Percentiles rank a stretch among this genome's conserved stretches.
Conservation (phyloP, 2,797 vertebrate species). For the Alexandromys oeconomus region DNA sequence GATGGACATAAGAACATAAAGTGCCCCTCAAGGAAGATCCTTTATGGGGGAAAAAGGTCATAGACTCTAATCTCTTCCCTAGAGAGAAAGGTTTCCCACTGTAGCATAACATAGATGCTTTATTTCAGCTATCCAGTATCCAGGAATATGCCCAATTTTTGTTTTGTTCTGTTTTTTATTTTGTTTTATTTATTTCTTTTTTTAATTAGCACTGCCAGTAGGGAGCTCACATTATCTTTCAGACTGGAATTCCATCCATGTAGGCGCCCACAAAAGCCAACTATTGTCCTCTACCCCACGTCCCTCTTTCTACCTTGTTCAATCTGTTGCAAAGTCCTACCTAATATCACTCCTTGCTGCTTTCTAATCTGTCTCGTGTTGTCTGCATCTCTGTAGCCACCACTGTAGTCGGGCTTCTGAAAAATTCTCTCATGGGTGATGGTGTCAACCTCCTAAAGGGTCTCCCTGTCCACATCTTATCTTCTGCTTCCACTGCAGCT, state of each 20-base stretch:
- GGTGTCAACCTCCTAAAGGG: background rate
- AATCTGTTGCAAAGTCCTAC: conserved; percentile 15
- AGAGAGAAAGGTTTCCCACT: background rate
- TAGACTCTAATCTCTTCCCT: background rate
- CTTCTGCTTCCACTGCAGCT: background rate
- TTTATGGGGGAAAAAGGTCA: background rate
- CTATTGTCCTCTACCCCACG: background rate
- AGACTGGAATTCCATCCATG: background rate
- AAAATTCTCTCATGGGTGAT: conserved; percentile 33
- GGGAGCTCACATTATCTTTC: background rate
- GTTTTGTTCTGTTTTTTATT: background rate
- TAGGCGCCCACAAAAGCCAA: background rate
- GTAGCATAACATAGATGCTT: background rate
- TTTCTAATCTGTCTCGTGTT: conserved; percentile 54
- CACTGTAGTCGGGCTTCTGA: background rate
- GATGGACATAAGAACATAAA: background rate
- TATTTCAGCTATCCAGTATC: conserved; percentile 15
- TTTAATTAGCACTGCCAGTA: conserved; percentile 55
- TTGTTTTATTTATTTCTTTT: background rate
- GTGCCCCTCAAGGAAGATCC: background rate
- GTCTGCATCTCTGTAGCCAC: background rate
- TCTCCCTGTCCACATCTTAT: conserved; percentile 15
- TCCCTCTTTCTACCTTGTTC: conserved; percentile 11
- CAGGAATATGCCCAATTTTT: background rate
- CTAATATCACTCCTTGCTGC: background rate